phyloP scores from a whole-genome alignment of 2,888 invertebrate species.

The Penaeus monodon region DNA sequence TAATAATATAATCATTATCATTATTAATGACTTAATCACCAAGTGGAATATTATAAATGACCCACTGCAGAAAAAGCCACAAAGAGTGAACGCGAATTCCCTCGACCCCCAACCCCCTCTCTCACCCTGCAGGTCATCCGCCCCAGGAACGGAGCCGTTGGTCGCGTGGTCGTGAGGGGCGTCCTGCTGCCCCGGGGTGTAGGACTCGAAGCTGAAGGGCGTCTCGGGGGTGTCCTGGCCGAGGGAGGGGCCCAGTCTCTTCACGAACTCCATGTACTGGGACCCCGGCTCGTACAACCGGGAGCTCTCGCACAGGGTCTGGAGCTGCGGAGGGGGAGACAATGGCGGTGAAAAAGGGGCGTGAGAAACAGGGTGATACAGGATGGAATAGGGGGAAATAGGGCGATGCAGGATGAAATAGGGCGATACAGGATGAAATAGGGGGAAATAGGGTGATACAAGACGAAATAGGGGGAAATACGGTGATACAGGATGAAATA shows the following conservation, averaged over 20 bases:
- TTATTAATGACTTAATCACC: too few relatives aligned
- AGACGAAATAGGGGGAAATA: too few relatives aligned
- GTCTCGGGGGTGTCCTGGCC: conserved; percentile 20
- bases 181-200: conserved; percentile 54
- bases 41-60: too few relatives aligned
- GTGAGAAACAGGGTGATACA: neutral
- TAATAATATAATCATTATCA: too few relatives aligned
- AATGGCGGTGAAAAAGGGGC: neutral
- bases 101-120: too few relatives aligned
- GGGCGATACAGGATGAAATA: neutral
- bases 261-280: conserved; percentile 59
- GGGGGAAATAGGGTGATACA: too few relatives aligned
- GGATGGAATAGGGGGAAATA: neutral
- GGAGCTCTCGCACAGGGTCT: conserved; percentile 72
- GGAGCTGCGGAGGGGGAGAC: conserved; percentile 68
- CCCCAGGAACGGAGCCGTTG: conserved; percentile 38
- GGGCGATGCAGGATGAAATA: too few relatives aligned
- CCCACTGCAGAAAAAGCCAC: too few relatives aligned
- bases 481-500: too few relatives aligned
- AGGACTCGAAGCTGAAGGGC: conserved; percentile 63
- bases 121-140: conserved; percentile 51
- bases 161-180: conserved; percentile 29
- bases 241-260: conserved; percentile 34
- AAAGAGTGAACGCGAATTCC: too few relatives aligned
- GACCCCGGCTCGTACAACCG: conserved; percentile 73